These are phyloP conservation scores for Ormyrus nitidulus DNA, from an alignment of 2,888 invertebrate genomes.

Conservation along the genomic window DNA sequence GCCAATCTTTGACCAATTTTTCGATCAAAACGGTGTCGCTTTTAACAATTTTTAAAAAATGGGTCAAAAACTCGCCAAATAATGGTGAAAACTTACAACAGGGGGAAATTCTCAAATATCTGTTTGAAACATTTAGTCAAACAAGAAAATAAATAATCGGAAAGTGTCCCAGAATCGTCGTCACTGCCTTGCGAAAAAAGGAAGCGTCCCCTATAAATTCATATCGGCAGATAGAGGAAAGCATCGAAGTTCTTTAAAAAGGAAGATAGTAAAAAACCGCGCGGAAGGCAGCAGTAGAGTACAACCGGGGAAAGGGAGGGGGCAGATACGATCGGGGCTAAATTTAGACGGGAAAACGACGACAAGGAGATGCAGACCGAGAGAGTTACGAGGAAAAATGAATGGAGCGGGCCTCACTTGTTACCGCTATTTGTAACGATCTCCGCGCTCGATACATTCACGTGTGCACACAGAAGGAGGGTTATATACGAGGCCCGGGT, in stretches of 20 bases:
- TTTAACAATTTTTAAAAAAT: too few relatives aligned
- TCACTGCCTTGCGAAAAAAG: neutral
- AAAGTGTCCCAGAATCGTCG: too few relatives aligned
- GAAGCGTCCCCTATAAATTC: neutral
- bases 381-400: conserved; percentile 39
- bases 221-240: neutral
- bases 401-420: conserved; percentile 25
- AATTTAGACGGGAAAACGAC: conserved; percentile 45
- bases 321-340: neutral
- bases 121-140: too few relatives aligned
- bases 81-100: too few relatives aligned
- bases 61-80: too few relatives aligned
- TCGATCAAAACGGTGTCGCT: too few relatives aligned
- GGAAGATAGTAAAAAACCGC: neutral
- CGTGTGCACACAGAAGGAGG: neutral
- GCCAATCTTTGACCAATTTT: too few relatives aligned
- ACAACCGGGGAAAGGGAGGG: conserved; percentile 9
- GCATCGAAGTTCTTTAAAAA: conserved; percentile 3
- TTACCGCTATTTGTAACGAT: conserved; percentile 47
- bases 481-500: neutral
- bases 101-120: too few relatives aligned
- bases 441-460: neutral
- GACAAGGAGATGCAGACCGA: conserved; percentile 10
- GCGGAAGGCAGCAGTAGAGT: neutral
- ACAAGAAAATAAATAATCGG: too few relatives aligned